Evolutionary conservation across 2,888 invertebrate genomes (phyloP).

Genomic region (Crocallis elinguaria): DNA sequence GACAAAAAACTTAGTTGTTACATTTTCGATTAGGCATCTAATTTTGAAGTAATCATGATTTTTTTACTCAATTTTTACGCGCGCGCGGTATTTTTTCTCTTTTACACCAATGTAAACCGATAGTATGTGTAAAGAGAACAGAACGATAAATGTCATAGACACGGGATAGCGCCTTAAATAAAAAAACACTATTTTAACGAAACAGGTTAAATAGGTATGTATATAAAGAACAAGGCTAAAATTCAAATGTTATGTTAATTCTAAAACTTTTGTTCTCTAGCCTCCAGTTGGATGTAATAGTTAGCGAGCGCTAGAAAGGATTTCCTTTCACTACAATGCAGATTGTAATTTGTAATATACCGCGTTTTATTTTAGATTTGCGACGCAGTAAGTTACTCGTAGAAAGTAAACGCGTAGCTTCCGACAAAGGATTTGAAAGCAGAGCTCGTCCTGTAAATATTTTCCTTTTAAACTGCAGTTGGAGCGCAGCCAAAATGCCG

Average conservation of each 20-base stretch:
- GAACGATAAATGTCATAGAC: no score
- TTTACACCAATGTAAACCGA: no score
- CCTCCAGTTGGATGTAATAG: constrained; percentile 20
- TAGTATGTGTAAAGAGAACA: no score
- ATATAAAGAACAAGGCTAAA: constrained; percentile 4
- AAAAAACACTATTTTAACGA: constrained; percentile 11
- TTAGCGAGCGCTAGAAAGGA: constrained; percentile 2
- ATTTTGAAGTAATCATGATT: no score
- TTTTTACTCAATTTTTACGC: no score
- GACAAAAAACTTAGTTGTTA: no score
- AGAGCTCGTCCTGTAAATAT: constrained; percentile 55
- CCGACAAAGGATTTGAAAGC: constrained; percentile 53
- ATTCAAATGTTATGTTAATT: constrained; percentile 26
- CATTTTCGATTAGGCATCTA: no score
- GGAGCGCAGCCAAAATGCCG: constrained; percentile 54
- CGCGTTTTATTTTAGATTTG: constrained; percentile 42
- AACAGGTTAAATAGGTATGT: background rate
- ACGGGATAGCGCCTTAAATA: no score
- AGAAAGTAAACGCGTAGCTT: constrained; percentile 43
- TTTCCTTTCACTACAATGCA: constrained; percentile 29
- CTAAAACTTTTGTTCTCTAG: constrained; percentile 13
- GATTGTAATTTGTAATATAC: constrained; percentile 31
- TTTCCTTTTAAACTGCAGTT: constrained; percentile 58
- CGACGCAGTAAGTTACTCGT: constrained; percentile 42
- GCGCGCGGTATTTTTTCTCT: no score